These are phyloP conservation scores for Acanthoscelides obtectus DNA, from an alignment of 2,888 invertebrate genomes.

Conservation along the genomic window DNA sequence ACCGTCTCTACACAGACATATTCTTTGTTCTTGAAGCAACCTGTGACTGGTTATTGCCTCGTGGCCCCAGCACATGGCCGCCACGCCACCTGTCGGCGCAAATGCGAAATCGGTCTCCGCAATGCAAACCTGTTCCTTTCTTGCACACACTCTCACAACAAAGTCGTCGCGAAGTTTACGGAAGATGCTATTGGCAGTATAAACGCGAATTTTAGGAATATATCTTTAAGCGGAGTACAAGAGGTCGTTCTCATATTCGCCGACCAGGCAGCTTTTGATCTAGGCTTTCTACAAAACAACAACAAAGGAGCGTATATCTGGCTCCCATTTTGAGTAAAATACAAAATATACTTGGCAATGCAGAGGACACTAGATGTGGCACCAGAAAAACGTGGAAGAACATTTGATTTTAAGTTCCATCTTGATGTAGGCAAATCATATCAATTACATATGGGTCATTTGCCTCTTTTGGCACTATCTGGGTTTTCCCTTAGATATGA, in stretches of 20 bases:
- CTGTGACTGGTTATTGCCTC: background rate
- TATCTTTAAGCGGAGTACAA: background rate
- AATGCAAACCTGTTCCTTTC: background rate
- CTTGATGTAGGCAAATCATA: no score
- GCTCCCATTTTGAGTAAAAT: no score
- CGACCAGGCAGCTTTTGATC: background rate
- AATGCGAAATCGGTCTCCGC: background rate
- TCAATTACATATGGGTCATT: no score
- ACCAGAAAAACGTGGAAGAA: no score
- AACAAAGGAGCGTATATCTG: no score
- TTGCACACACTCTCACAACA: background rate
- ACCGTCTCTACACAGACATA: background rate
- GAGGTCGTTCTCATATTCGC: background rate
- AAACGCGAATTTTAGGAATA: background rate
- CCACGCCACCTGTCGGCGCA: background rate
- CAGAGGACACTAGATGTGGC: no score
- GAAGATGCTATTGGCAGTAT: constrained; percentile 20
- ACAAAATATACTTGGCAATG: no score
- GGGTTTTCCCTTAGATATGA: no score
- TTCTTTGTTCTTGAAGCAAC: background rate
- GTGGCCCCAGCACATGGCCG: background rate
- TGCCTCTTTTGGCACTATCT: no score
- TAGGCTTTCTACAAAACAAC: no score
- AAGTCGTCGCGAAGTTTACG: background rate
- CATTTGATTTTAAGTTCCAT: no score